Conservation (phyloP, 1,140 invertebrate genomes). For the Coenobita brevimanus region DNA sequence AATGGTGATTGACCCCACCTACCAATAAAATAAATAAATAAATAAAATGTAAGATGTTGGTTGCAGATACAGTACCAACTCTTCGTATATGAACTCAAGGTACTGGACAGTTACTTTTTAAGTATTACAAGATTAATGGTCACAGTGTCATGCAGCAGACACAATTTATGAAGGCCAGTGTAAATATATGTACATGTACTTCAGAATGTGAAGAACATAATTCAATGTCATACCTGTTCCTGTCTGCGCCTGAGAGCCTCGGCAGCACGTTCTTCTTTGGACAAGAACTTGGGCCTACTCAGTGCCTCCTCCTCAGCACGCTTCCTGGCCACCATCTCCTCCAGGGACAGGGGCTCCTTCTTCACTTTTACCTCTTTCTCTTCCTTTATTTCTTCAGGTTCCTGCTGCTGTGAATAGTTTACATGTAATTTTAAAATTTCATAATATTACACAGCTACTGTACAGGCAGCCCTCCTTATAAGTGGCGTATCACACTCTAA, state of each 20-base stretch:
- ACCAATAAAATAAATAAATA: too few species aligned
- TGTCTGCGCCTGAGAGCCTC: conserved; percentile 91
- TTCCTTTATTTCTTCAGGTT: conserved; percentile 73
- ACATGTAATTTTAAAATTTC: too few species aligned
- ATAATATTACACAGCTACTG: conserved; percentile 4
- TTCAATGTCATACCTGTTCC: conserved; percentile 84
- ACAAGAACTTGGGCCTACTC: conserved; percentile 96
- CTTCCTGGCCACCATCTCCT: conserved; percentile 96
- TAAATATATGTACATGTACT: too few species aligned
- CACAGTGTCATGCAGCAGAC: too few species aligned
- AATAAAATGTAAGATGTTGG: too few species aligned
- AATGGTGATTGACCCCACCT: too few species aligned
- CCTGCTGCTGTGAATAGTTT: conserved; percentile 57
- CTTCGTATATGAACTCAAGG: too few species aligned
- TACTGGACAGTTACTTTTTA: too few species aligned
- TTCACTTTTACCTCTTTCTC: conserved; percentile 70
- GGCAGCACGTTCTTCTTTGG: conserved; percentile 93
- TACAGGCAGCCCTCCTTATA: background rate
- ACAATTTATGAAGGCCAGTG: too few species aligned
- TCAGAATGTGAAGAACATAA: too few species aligned
- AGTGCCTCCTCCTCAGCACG: conserved; percentile 95
- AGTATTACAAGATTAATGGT: too few species aligned
- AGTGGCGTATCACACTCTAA: background rate
- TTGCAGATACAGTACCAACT: too few species aligned
- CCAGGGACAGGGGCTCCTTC: conserved; percentile 93